A percentile compares a stretch with the other conserved stretches of the same genome.
Evolutionary conservation across 2,113 vertebrate genomes (phyloP).

Genomic region (Furnarius figulus): DNA sequence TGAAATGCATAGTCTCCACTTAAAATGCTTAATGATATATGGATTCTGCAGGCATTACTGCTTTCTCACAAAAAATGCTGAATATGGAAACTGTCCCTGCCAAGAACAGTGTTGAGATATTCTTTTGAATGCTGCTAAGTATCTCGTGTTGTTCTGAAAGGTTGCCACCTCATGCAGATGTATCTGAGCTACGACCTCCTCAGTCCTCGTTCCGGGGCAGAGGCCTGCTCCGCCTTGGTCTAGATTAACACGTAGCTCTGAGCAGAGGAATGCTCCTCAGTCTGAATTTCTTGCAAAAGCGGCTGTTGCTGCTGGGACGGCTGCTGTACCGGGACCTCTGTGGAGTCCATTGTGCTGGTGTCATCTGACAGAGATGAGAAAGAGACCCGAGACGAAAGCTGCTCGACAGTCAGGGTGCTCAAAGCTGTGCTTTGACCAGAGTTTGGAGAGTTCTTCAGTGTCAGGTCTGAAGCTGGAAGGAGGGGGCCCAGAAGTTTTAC

Average conservation of each 20-base stretch:
- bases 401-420: constrained; percentile 78
- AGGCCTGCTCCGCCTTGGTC: constrained; percentile 81
- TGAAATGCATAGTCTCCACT: constrained; percentile 90
- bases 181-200: constrained; percentile 49
- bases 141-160: constrained; percentile 71
- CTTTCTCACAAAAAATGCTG: constrained; percentile 74
- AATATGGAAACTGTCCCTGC: constrained; percentile 77
- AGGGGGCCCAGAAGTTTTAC: constrained; percentile 89
- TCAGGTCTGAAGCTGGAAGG: constrained; percentile 78
- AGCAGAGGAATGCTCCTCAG: constrained; percentile 81
- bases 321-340: constrained; percentile 69
- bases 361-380: constrained; percentile 82
- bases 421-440: constrained; percentile 71
- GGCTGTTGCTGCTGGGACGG: constrained; percentile 69
- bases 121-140: constrained; percentile 69
- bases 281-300: constrained; percentile 74
- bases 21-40: constrained; percentile 72
- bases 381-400: constrained; percentile 86
- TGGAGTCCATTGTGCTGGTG: constrained; percentile 86
- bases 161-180: constrained; percentile 88
- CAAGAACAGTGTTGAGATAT: constrained; percentile 76
- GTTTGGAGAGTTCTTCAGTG: constrained; percentile 76
- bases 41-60: constrained; percentile 75
- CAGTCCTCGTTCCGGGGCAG: constrained; percentile 33
- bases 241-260: constrained; percentile 86